Conservation (phyloP, 2,888 invertebrate genomes). For the Blastobasis lacticolella region DNA sequence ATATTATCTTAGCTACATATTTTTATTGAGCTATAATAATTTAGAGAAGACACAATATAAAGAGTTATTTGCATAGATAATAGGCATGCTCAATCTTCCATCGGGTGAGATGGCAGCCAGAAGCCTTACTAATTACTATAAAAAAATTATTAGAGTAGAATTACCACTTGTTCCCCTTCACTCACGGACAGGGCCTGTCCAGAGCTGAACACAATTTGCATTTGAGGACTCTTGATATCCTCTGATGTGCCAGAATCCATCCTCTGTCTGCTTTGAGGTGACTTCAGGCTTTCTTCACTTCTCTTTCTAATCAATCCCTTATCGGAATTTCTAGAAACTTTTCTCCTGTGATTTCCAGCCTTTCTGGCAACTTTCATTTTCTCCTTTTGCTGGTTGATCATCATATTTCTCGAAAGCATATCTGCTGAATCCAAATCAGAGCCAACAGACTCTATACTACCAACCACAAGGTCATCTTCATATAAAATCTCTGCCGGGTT, state of each 20-base stretch:
- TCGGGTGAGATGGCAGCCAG: too few species aligned
- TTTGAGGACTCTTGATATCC: conserved; percentile 54
- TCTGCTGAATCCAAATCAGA: conserved; percentile 40
- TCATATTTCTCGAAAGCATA: conserved; percentile 34
- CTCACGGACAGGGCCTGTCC: conserved; percentile 71
- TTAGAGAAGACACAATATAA: too few species aligned
- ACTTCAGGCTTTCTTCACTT: conserved; percentile 45
- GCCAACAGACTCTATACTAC: conserved; percentile 52
- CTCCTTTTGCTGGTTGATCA: conserved; percentile 33
- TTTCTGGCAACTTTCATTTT: conserved; percentile 45
- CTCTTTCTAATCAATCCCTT: conserved; percentile 32
- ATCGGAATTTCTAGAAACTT: conserved; percentile 46
- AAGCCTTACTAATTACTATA: too few species aligned
- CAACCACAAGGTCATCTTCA: conserved; percentile 52
- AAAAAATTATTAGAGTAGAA: too few species aligned
- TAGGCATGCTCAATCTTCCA: too few species aligned
- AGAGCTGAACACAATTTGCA: conserved; percentile 68
- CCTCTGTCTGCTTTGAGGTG: conserved; percentile 41
- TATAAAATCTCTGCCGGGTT: conserved; percentile 48
- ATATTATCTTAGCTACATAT: too few species aligned
- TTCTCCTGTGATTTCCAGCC: conserved; percentile 60
- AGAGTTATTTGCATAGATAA: too few species aligned
- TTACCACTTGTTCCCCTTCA: conserved; percentile 76
- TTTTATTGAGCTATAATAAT: too few species aligned
- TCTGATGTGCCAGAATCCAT: conserved; percentile 53